Evolutionary conservation across 1,140 invertebrate genomes (phyloP), one percentile per base, ranked within the genome.

Genomic region (Camponotus vicinus): DNA sequence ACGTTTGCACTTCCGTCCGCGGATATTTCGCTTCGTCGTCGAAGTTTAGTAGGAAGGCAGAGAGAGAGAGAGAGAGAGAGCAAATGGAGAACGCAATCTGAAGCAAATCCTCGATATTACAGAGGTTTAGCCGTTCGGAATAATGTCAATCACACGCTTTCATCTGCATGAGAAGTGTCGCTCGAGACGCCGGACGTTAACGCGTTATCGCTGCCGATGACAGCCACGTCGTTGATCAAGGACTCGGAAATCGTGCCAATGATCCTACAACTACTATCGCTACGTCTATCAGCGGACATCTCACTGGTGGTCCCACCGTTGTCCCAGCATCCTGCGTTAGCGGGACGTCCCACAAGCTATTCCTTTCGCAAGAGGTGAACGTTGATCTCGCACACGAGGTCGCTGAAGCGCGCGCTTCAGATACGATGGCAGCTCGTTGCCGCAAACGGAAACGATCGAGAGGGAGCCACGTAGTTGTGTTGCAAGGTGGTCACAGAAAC

Each of bases 401-500:
- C 61, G 67, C 7, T n/a, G 32, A 70, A 66, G 32, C 71, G 86
- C 80, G 80, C 63, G 52, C 73, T 84, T 69, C 45, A 27, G 75
- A 37, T 55, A 55, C 42, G 66, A 64, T 77, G 45, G 73, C 8
- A 77, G 49, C 70, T 86, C 66, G 49, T 32, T 18, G 61, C 63
- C 57, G 75, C 63, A 57, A 73, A 32, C 37, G 55, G 55, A 61
- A 78, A 21, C 34, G 61, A 27, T 7, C 69, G 70, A 86, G 89
- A 84, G 89, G 86, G 86, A 90, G 89, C 83, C 86, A 90, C 82
- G 88, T 45, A 85, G 57, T 52, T 52, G 40, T 63, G 21, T n/a
- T 57, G 85, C 78, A 37, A 78, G 67, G 61, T 63, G 63, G 42
- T 61, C 32, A 69, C 79, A 63, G 80, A 57, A 88, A 84, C 89